Base-by-base conservation (phyloP, 2,888 invertebrate species). In the Augochlorella aurata region DNA sequence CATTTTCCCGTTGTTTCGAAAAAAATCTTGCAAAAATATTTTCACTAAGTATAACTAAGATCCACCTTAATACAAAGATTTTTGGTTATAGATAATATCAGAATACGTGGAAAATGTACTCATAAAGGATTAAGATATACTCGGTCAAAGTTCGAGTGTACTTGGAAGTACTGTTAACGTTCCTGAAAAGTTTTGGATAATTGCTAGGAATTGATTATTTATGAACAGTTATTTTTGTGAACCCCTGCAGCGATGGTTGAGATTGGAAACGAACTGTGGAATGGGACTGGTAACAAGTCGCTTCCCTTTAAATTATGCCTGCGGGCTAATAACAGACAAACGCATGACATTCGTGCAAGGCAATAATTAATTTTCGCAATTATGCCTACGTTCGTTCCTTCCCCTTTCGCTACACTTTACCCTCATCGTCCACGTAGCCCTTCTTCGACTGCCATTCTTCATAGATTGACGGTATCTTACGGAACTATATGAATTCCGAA, bases 331-430 rank as follows among this genome's bases (percentile, higher is more conserved):
- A 92, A 93, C 90, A 88, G 90, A 88, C 88, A 90, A 91, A 90
- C 90, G 89, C 90, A 91, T 92, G 92, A 92, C 91, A 91, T 92
- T 92, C 91, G 92, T 92, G 92, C 91, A 89, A 88, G 92, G 90
- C 89, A 91, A 92, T 93, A 93, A 93, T 93, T 93, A 92, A 93
- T 93, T 92, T 91, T 90, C 91, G 88, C 91, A 91, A 92, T 93
- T 92, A 91, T 88, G 87, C 86, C 87, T 87, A 87, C 88, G 85
- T 88, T 89, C 85, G 84, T 79, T 81, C 84, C 87, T 84, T 87
- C 73, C 79, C 82, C 45, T 71, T 70, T 77, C 79, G 16, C 54
- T 77, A 49, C 67, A 21, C 65, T 54, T 47, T 50, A n/a, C 61
- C 70, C 61, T 54, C 61, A 45, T 65, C 69, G 5, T 61, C 54